Percentiles rank a stretch among this genome's conserved stretches.
phyloP scores from a whole-genome alignment of 2,888 invertebrate species.

The Drosophila yooni region DNA sequence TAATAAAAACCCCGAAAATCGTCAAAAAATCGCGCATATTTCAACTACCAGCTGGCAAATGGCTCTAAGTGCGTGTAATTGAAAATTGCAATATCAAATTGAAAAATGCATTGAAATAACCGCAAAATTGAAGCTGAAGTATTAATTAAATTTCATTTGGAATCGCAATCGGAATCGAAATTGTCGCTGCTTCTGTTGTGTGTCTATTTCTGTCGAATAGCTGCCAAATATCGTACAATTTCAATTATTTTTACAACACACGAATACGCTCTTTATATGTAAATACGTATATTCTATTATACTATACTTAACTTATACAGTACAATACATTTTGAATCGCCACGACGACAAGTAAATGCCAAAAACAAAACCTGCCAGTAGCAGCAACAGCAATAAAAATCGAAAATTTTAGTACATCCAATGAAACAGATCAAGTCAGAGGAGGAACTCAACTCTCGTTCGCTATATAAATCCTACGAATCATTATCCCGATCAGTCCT shows the following conservation, averaged over 20 bases:
- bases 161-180: slow-evolving; percentile 38
- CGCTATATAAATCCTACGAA: slow-evolving; percentile 3
- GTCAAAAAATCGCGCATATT: slow-evolving; percentile 28
- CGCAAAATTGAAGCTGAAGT: slow-evolving; percentile 25
- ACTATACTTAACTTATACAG: slow-evolving; percentile 57
- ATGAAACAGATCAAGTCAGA: slow-evolving; percentile 60
- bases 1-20: slow-evolving; percentile 9
- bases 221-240: slow-evolving; percentile 79
- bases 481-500: slow-evolving; percentile 4
- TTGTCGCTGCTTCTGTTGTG: slow-evolving; percentile 65
- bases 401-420: slow-evolving; percentile 48
- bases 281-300: slow-evolving; percentile 41
- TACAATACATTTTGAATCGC: slow-evolving; percentile 44
- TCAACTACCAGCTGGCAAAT: slow-evolving; percentile 40
- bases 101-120: slow-evolving; percentile 30
- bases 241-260: slow-evolving; percentile 79
- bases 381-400: slow-evolving; percentile 37
- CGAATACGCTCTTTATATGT: slow-evolving; percentile 65
- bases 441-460: slow-evolving; percentile 18
- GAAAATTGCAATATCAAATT: slow-evolving; percentile 13
- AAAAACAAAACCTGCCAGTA: slow-evolving; percentile 37
- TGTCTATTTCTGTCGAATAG: slow-evolving; percentile 80
- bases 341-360: slow-evolving; percentile 47
- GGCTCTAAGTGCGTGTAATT: slow-evolving; percentile 70
- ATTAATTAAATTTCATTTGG: slow-evolving; percentile 25